Evolutionary conservation across 1,140 invertebrate species (phyloP), one percentile per base, ranked within the genome.

Genomic region (Gryon sp.): DNA sequence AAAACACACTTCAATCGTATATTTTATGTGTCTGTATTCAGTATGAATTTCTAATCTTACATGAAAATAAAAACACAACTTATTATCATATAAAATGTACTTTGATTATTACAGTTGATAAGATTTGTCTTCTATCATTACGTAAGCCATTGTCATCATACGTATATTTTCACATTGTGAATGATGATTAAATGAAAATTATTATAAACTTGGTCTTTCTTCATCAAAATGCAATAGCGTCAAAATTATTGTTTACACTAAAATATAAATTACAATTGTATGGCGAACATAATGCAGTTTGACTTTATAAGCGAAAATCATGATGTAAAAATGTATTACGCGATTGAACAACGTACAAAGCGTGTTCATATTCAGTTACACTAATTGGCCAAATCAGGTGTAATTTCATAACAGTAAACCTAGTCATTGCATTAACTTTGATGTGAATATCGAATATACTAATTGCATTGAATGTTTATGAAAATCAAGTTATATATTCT

Each of bases 61-160:
- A 24, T 19, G 0, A 7, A 46, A 46, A 36, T n/a, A 59, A 59
- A 53, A 50, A 50, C 5, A 26, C 6, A 2, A 32, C 14, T 30
- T 4, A n/a, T n/a, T n/a, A n/a, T n/a, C n/a, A n/a, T n/a, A n/a
- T n/a, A n/a, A n/a, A n/a, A n/a, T n/a, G n/a, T n/a, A n/a, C n/a
- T n/a, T n/a, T n/a, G n/a, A n/a, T n/a, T n/a, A n/a, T n/a, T 15
- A 14, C 19, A n/a, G 12, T 18, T 30, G 34, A 48, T 52, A 50
- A 45, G 28, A 0, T 11, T 38, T 1, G 9, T 4, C 41, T 52
- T 36, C 28, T 45, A 48, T 53, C 48, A 52, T 50, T 50, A 36
- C 50, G 52, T 48, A 32, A 48, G n/a, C 15, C 14, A 45, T 46
- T 20, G n/a, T n/a, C n/a, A n/a, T n/a, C n/a, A n/a, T n/a, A n/a